These are phyloP conservation scores for Teleiodes luculella DNA, from an alignment of 2,888 invertebrate species.

Conservation along the genomic window DNA sequence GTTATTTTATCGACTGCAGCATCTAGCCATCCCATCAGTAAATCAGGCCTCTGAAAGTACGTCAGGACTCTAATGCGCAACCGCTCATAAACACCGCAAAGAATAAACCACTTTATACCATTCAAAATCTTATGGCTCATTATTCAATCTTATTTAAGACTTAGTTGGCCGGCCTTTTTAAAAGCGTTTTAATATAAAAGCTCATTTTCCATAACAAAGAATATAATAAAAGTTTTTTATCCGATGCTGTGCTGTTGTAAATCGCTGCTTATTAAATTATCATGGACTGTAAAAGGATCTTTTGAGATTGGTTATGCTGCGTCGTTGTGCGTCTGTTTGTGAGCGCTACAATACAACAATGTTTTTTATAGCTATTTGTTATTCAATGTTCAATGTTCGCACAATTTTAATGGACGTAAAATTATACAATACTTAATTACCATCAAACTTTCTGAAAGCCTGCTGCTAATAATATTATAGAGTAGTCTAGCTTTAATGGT, in stretches of 20 bases:
- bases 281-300: constrained; percentile 44
- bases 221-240: constrained; percentile 56
- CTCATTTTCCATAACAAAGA: constrained; percentile 70
- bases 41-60: constrained; percentile 58
- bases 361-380: background rate
- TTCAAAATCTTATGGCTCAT: constrained; percentile 72
- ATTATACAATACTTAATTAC: too few species aligned
- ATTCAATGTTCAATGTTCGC: background rate
- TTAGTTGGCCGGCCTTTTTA: constrained; percentile 65
- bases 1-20: constrained; percentile 71
- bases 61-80: constrained; percentile 32
- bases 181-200: constrained; percentile 65
- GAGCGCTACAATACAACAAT: constrained; percentile 3
- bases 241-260: constrained; percentile 48
- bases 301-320: constrained; percentile 32
- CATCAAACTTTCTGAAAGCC: too few species aligned
- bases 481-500: too few species aligned
- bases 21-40: constrained; percentile 58
- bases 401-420: too few species aligned
- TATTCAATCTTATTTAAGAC: constrained; percentile 72
- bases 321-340: constrained; percentile 8
- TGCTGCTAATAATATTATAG: too few species aligned
- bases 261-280: constrained; percentile 63
- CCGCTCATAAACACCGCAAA: constrained; percentile 42
- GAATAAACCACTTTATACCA: constrained; percentile 45